These are phyloP conservation scores for Picathartes gymnocephalus DNA, from an alignment of 2,113 vertebrate genomes.

Conservation along the genomic window DNA sequence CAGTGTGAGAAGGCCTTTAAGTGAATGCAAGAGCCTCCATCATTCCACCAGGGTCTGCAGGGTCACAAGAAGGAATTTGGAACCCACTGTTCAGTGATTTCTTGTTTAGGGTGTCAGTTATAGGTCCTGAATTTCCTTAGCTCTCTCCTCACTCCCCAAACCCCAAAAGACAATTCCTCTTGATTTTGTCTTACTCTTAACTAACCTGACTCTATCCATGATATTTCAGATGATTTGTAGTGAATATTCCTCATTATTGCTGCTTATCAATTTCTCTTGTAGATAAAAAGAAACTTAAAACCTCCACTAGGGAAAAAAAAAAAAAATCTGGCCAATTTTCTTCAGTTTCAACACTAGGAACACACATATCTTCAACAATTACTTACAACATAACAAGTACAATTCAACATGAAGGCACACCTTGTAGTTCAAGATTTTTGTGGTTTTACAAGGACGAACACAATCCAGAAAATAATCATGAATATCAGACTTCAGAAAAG, in stretches of 20 bases:
- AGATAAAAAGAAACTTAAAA: background rate
- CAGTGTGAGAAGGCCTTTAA: background rate
- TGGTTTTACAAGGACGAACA: background rate
- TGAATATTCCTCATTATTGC: background rate
- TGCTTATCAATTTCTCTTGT: background rate
- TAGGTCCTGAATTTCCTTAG: background rate
- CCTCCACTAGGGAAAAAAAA: background rate
- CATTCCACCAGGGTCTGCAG: background rate
- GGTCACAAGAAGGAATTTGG: background rate
- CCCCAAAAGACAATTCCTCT: background rate
- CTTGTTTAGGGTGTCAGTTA: background rate
- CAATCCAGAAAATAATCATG: background rate
- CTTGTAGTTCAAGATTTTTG: background rate
- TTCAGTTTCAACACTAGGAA: background rate
- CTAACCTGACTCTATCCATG: background rate
- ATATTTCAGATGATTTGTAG: background rate
- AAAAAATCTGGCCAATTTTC: background rate
- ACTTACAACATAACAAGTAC: background rate
- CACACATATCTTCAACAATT: background rate
- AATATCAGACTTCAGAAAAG: background rate
- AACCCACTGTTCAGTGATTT: background rate
- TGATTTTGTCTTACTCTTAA: background rate
- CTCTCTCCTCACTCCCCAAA: background rate
- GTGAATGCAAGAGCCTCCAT: constrained; percentile 4
- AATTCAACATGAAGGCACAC: background rate